These are phyloP conservation scores for Sprattus sprattus DNA, from an alignment of 2,113 vertebrate genomes.

Conservation along the genomic window DNA sequence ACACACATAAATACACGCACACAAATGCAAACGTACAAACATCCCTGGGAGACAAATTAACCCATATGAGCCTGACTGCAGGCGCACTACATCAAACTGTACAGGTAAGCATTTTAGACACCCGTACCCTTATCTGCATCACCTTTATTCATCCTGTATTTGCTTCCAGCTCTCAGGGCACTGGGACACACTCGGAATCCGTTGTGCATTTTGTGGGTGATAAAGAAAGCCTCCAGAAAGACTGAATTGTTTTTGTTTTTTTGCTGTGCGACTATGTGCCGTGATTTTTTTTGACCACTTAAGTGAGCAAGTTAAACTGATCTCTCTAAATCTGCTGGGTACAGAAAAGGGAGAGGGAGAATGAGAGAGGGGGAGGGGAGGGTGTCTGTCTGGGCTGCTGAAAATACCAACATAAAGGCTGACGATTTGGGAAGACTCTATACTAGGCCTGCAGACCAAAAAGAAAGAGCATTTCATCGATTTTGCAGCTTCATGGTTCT, in stretches of 20 bases:
- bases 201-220: too few species aligned
- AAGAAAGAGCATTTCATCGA: not conserved
- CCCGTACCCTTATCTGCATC: too few species aligned
- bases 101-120: too few species aligned
- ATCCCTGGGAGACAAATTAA: not conserved
- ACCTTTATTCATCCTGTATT: too few species aligned
- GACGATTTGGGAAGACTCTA: not conserved
- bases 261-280: too few species aligned
- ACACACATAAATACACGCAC: not conserved
- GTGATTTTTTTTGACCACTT: too few species aligned
- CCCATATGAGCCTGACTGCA: not conserved
- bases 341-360: not conserved
- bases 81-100: not conserved
- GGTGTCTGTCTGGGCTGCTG: not conserved
- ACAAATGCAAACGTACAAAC: not conserved
- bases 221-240: too few species aligned
- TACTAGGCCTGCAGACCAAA: not conserved
- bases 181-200: too few species aligned
- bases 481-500: not conserved
- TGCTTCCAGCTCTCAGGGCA: too few species aligned
- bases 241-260: too few species aligned
- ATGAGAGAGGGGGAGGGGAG: not conserved
- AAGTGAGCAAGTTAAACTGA: not conserved
- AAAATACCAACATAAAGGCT: not conserved
- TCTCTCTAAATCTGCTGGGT: not conserved